These are phyloP conservation scores for Phyllotreta striolata DNA, from an alignment of 2,888 invertebrate genomes.

Conservation along the genomic window DNA sequence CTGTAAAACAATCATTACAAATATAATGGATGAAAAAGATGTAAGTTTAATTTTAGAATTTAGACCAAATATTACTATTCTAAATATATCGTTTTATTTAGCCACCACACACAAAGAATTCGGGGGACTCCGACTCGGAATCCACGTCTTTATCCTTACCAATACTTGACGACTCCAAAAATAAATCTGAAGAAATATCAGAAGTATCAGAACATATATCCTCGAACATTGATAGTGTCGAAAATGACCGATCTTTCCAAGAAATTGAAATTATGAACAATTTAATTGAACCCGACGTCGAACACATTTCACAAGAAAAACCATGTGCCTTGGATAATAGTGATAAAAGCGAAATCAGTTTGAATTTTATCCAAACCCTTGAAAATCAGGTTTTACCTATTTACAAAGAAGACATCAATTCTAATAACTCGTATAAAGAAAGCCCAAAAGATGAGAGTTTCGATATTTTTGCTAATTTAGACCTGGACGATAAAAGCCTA, in stretches of 20 bases:
- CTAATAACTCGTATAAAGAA: conserved; percentile 51
- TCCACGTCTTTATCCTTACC: conserved; percentile 45
- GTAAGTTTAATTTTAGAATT: conserved; percentile 17
- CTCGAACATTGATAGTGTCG: conserved; percentile 49
- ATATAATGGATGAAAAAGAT: neutral
- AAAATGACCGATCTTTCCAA: conserved; percentile 59
- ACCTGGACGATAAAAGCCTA: conserved; percentile 57
- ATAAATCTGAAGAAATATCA: conserved; percentile 45
- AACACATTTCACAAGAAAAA: conserved; percentile 47
- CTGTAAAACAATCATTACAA: no score
- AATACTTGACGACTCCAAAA: conserved; percentile 39
- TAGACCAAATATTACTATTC: conserved; percentile 8
- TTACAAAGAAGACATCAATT: conserved; percentile 57
- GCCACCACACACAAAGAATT: neutral
- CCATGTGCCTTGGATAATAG: conserved; percentile 47
- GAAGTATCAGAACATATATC: conserved; percentile 50
- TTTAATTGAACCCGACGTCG: conserved; percentile 32
- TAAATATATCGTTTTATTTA: conserved; percentile 28
- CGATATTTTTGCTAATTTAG: conserved; percentile 57
- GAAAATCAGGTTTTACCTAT: conserved; percentile 50
- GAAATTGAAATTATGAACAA: conserved; percentile 57
- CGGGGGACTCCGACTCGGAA: conserved; percentile 32
- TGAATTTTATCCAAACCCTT: conserved; percentile 42
- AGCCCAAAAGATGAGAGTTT: conserved; percentile 55
- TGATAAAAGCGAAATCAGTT: conserved; percentile 48